Evolutionary conservation across 2,113 vertebrate species (phyloP).

Genomic region (Dasypus novemcinctus): DNA sequence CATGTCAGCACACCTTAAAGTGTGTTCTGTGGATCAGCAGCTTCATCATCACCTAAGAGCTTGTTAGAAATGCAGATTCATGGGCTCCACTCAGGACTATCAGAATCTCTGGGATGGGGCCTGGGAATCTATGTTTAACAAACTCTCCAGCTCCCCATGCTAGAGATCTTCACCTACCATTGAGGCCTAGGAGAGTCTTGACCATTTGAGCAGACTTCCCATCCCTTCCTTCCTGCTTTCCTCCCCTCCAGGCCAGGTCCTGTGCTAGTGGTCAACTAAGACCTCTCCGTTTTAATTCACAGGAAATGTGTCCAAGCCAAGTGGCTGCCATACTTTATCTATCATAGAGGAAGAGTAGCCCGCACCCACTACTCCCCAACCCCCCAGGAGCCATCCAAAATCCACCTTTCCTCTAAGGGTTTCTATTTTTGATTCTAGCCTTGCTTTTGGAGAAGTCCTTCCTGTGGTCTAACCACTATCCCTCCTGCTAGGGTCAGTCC

Average conservation of each 20-base stretch:
- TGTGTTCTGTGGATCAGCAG: background rate
- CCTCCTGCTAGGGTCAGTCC: background rate
- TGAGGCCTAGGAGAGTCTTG: background rate
- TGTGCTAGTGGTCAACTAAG: background rate
- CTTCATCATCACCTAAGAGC: background rate
- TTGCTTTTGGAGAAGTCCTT: constrained; percentile 27
- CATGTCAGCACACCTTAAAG: background rate
- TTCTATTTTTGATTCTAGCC: background rate
- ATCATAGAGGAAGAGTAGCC: background rate
- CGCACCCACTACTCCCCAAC: background rate
- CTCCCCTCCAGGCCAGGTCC: background rate
- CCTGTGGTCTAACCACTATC: constrained; percentile 27
- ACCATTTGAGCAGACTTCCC: background rate
- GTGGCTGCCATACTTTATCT: background rate
- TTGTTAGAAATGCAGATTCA: background rate
- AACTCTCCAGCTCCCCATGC: background rate
- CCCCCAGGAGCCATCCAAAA: background rate
- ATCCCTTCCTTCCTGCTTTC: background rate
- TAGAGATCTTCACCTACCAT: background rate
- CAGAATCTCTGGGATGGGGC: background rate
- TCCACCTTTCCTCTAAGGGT: background rate
- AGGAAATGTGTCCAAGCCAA: background rate
- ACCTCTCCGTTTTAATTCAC: background rate
- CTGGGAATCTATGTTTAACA: background rate
- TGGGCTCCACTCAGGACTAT: background rate